Evolutionary conservation across 2,113 vertebrate genomes (phyloP).

Genomic region (Plectropomus leopardus): DNA sequence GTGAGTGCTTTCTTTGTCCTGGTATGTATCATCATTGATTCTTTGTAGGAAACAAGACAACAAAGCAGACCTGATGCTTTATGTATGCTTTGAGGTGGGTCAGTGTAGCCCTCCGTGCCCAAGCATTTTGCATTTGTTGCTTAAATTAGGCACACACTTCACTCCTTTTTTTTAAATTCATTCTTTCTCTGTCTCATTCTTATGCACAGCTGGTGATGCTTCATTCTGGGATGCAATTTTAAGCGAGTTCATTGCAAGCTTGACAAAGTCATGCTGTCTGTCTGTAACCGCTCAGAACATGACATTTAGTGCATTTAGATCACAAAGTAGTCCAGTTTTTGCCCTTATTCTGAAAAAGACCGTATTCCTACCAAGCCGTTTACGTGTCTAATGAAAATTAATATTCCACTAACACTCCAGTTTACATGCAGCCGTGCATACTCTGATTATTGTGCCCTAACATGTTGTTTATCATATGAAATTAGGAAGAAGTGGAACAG

Average conservation of each 20-base stretch:
- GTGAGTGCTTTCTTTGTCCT: slow-evolving; percentile 3
- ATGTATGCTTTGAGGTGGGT: slow-evolving; percentile 1
- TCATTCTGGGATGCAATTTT: background rate
- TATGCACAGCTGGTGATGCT: background rate
- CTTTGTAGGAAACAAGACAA: background rate
- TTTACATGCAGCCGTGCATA: too few species aligned
- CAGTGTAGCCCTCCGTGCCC: background rate
- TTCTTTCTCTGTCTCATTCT: background rate
- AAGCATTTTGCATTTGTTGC: background rate
- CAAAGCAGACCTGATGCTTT: background rate
- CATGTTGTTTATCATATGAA: too few species aligned
- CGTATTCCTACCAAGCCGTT: too few species aligned
- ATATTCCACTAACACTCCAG: too few species aligned
- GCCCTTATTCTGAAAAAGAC: too few species aligned
- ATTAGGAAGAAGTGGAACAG: too few species aligned
- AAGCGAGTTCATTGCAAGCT: background rate
- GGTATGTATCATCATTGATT: background rate
- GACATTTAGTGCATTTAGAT: too few species aligned
- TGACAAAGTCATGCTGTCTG: background rate
- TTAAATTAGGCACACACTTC: too few species aligned
- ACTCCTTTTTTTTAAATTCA: background rate
- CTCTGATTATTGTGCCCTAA: too few species aligned
- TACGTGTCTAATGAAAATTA: too few species aligned
- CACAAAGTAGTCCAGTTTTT: too few species aligned
- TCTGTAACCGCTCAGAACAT: background rate